Base-by-base conservation (phyloP, 92 coral and sea anemone species). In the Hydrozoanthus gracilis region DNA sequence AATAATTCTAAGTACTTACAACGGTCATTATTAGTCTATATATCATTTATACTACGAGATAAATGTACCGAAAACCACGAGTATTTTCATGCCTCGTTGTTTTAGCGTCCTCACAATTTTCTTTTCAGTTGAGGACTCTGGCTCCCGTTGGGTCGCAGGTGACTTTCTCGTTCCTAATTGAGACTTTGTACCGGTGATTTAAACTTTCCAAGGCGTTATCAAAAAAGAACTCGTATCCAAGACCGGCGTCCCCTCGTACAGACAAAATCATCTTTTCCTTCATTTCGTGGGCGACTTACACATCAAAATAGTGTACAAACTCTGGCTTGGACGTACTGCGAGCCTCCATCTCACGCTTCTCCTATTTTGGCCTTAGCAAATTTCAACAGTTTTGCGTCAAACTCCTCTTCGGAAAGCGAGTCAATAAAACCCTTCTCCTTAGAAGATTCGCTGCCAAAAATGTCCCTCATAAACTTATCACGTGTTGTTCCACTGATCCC, bases 221-320 rank as follows among this genome's bases (percentile, higher is more conserved):
- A 14, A 51, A 80, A 74, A 87, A 88, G 50, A 88, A 88, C 20
- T 80, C 78, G 45, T 88, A 87, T n/a, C 67, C 56, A 2, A 86
- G 47, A 4, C 88, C 83, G 6, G 88, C 88, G 48, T 60, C 17
- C 20, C 91, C 5, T 27, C 88, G 16, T 2, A 88, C 70, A 8
- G 88, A 51, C 17, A 88, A 76, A 15, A 82, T 60, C 88, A 89
- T 89, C 9, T 84, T 69, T 48, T 73, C 91, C 61, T 75, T 88
- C 69, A 78, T 85, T 46, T 88, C 91, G 0, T 78, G 62, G 1
- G 76, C 79, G 7, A 88, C 87, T 16, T 88, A 88, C 15, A 49
- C 50, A 7, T 78, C 18, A 15, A 83, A 85, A 20, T 45, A 83
- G n/a, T 18, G 84, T 44, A 75, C 39, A 47, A 87, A 87, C 55